phyloP scores from a whole-genome alignment of 2,888 invertebrate species.

The Osmoderma eremita region DNA sequence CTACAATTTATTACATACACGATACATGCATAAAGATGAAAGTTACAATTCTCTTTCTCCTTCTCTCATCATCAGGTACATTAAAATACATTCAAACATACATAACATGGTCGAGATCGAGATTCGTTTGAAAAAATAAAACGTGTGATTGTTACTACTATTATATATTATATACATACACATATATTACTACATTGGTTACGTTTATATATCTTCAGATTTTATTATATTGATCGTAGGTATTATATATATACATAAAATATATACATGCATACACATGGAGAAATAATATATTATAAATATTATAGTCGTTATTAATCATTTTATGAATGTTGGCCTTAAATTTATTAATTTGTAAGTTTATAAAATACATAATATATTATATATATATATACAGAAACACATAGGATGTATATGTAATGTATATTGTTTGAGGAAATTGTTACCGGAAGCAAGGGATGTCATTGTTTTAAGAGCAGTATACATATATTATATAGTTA shows the following conservation, averaged over 20 bases:
- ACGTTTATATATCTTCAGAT: conserved; percentile 29
- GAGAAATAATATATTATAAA: conserved; percentile 27
- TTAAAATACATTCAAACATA: background rate
- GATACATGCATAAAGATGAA: conserved; percentile 12
- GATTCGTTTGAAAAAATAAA: conserved; percentile 9
- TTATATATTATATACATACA: conserved; percentile 27
- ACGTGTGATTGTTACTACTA: conserved; percentile 31
- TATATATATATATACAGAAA: conserved; percentile 11
- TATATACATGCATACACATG: conserved; percentile 15
- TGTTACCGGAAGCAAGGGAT: conserved; percentile 7
- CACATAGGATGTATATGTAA: conserved; percentile 19
- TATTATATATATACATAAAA: conserved; percentile 20
- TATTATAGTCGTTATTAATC: conserved; percentile 28
- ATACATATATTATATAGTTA: conserved; percentile 22
- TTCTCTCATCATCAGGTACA: conserved; percentile 42
- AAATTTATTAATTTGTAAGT: conserved; percentile 42
- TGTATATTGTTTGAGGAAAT: conserved; percentile 16
- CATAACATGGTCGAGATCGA: background rate
- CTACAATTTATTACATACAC: background rate
- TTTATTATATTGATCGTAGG: conserved; percentile 35
- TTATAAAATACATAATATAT: conserved; percentile 30
- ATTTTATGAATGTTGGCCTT: conserved; percentile 44
- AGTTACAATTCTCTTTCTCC: conserved; percentile 35
- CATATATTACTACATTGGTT: conserved; percentile 26
- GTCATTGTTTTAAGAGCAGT: conserved; percentile 27